phyloP scores from a whole-genome alignment of 2,113 vertebrate species.

The Megaceryle maxima region DNA sequence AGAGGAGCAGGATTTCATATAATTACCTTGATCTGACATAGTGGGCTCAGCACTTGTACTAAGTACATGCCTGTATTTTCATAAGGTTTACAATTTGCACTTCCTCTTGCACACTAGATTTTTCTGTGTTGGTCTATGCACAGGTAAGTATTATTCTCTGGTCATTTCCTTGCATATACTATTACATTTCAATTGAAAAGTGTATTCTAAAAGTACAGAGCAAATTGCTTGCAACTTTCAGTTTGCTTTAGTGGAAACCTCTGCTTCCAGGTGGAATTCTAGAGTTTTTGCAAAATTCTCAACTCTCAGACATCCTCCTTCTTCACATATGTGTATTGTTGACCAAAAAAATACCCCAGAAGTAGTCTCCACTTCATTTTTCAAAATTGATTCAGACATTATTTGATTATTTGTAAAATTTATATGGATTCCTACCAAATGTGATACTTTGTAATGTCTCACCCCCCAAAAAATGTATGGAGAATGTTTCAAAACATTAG shows the following conservation, averaged over 20 bases:
- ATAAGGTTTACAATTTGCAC: neutral
- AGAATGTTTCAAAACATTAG: neutral
- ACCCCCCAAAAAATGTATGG: fast-evolving
- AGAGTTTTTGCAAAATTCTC: neutral
- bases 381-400: neutral
- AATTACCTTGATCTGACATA: neutral
- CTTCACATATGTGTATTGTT: neutral
- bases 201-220: neutral
- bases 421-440: neutral
- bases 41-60: neutral
- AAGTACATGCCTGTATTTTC: neutral
- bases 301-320: neutral
- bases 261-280: neutral
- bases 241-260: neutral
- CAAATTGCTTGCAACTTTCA: neutral
- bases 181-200: neutral
- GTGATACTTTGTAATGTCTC: neutral
- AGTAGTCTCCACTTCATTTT: neutral
- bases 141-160: neutral
- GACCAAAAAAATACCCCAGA: neutral
- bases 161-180: neutral
- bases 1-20: neutral
- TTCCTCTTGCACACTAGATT: neutral
- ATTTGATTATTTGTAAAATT: neutral
- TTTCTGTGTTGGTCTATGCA: neutral